These are phyloP conservation scores for Phocoena sinus DNA, from an alignment of 2,113 vertebrate genomes.

Conservation along the genomic window DNA sequence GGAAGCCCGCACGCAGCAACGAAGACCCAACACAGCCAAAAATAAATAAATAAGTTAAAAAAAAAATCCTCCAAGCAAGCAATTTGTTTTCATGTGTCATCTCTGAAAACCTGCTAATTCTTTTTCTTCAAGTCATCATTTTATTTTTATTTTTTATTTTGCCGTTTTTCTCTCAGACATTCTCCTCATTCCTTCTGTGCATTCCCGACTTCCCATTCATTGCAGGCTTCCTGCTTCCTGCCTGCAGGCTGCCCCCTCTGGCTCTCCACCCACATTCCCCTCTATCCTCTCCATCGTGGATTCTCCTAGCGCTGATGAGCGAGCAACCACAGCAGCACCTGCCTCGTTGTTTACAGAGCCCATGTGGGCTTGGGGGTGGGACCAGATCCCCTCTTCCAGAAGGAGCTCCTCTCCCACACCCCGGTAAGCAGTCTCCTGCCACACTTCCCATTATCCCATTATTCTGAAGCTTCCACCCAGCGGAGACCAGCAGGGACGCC, in stretches of 20 bases:
- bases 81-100: neutral
- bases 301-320: neutral
- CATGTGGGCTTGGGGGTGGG: fast-evolving
- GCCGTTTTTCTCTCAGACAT: neutral
- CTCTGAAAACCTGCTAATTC: neutral
- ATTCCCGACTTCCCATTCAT: neutral
- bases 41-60: too few species aligned
- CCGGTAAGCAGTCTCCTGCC: neutral
- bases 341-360: neutral
- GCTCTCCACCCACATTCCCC: neutral
- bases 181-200: neutral
- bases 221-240: neutral
- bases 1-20: too few species aligned
- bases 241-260: neutral
- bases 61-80: neutral
- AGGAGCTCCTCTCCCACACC: neutral
- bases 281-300: neutral
- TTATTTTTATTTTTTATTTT: neutral
- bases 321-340: neutral
- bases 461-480: neutral
- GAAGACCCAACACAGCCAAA: too few species aligned
- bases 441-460: neutral
- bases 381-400: neutral
- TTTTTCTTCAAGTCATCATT: neutral
- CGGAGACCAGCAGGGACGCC: neutral